These are phyloP conservation scores for Eutrigla gurnardus DNA, from an alignment of 2,797 vertebrate genomes.

Conservation along the genomic window DNA sequence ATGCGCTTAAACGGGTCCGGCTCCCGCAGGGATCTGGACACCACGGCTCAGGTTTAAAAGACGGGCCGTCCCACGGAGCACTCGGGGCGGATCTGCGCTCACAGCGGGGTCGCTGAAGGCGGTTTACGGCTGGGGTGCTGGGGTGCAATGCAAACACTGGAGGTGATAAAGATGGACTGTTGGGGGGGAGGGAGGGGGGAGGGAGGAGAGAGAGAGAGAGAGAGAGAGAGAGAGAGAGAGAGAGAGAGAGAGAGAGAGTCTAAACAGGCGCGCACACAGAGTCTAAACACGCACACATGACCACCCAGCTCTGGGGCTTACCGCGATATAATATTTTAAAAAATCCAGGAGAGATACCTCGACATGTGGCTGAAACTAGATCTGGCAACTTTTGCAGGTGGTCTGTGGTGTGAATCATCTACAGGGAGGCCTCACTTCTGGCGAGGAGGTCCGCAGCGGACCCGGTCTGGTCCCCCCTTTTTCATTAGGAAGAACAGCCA, in stretches of 20 bases:
- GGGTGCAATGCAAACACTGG: conserved; percentile 79
- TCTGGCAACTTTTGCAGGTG: conserved; percentile 25
- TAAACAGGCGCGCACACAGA: neutral
- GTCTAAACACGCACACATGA: conserved; percentile 32
- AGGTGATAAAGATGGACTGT: conserved; percentile 64
- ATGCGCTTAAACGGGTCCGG: conserved; percentile 79
- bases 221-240: conserved; percentile 3
- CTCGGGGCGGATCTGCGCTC: conserved; percentile 78
- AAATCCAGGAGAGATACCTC: conserved; percentile 31
- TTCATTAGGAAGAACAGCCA: neutral
- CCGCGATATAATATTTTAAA: conserved; percentile 8
- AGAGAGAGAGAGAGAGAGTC: conserved; percentile 1
- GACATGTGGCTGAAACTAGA: conserved; percentile 32
- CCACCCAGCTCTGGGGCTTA: conserved; percentile 42
- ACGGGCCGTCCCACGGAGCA: conserved; percentile 74
- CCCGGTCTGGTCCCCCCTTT: neutral
- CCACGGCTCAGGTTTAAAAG: conserved; percentile 82
- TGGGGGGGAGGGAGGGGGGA: conserved; percentile 1
- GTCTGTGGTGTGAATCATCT: conserved; percentile 31
- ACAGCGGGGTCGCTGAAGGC: conserved; percentile 79
- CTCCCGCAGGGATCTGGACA: conserved; percentile 76
- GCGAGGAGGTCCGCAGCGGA: conserved; percentile 4
- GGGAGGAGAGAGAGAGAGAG: conserved; percentile 3
- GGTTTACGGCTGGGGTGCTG: conserved; percentile 60
- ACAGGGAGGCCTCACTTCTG: conserved; percentile 18